Evolutionary conservation across 2,888 invertebrate genomes (phyloP).

Genomic region (Lathronympha strigana): DNA sequence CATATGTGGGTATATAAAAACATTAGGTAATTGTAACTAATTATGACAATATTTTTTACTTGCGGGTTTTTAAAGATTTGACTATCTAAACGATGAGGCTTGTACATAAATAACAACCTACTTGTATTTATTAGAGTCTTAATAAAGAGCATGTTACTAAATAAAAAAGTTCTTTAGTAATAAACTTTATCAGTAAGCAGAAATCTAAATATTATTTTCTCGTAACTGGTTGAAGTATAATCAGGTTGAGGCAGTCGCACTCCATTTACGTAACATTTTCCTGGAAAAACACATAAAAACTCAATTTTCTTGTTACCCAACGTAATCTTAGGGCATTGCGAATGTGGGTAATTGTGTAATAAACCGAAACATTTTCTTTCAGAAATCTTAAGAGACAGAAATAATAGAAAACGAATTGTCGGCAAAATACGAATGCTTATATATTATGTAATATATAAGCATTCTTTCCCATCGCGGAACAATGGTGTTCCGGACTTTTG

Average conservation of each 20-base stretch:
- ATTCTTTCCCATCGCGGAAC: slow-evolving; percentile 11
- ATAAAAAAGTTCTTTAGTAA: too few species aligned
- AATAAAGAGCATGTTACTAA: too few species aligned
- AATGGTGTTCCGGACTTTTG: too few species aligned
- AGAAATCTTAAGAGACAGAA: slow-evolving; percentile 8
- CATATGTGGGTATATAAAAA: too few species aligned
- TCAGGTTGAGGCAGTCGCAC: not conserved
- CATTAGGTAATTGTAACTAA: too few species aligned
- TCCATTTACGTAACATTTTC: slow-evolving; percentile 10
- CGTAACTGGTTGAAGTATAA: not conserved
- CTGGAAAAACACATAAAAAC: slow-evolving; percentile 12
- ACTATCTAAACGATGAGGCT: too few species aligned
- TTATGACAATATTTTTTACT: too few species aligned
- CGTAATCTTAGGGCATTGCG: slow-evolving; percentile 25
- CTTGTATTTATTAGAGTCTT: too few species aligned
- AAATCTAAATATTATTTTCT: not conserved
- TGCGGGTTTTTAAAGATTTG: too few species aligned
- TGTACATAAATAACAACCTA: too few species aligned
- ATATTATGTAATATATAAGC: not conserved
- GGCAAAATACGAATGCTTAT: slow-evolving; percentile 16
- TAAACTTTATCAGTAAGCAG: not conserved
- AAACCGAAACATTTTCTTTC: slow-evolving; percentile 27
- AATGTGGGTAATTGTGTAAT: slow-evolving; percentile 32
- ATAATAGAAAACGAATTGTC: slow-evolving; percentile 26
- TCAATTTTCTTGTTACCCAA: slow-evolving; percentile 27